Base-by-base conservation (phyloP, 2,797 vertebrate species). In the Rallus crepitans region DNA sequence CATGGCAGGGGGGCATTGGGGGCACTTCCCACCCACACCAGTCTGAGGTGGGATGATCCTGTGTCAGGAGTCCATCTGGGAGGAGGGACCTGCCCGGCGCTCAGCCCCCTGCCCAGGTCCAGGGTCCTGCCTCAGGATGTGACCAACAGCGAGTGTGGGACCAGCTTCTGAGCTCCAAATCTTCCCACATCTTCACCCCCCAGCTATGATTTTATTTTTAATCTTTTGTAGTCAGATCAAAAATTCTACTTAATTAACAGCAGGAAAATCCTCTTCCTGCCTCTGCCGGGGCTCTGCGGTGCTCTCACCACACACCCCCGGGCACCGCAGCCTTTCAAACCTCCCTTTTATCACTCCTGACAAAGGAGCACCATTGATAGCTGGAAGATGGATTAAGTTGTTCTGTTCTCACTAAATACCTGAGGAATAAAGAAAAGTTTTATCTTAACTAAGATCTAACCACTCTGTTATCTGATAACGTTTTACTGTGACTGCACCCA, bases 361-460 rank as follows among this genome's bases (percentile, higher is more conserved):
- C 59, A 59, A 19, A 82, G 57, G 15, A 59, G 31, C 3, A 5
- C 33, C 30, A 2, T 2, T 57, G 42, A 17, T 8, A 50, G 77
- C 50, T 16, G 12, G 45, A 18, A n/a, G 53, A 30, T 18, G 70
- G 86, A 72, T 76, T 30, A 59, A 87, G 69, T 3, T 33, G 64
- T 45, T 9, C 70, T 39, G 27, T 31, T 86, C 82, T 61, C 72
- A 59, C 66, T 65, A 69, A 78, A 70, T 12, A 56, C 40, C 55
- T 8, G 35, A 73, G 77, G 42, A 87, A 66, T 24, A 80, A 85
- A 61, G 48, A 27, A 56, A 57, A 84, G 31, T 72, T 65, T 64
- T 17, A 15, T 72, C 93, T 89, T 48, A 48, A 68, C 64, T 80
- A 23, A 14, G 82, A 91, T 56, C 73, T 76, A 53, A 45, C 25